Percentiles rank a stretch among this genome's conserved stretches.
phyloP scores from a whole-genome alignment of 2,888 invertebrate species.

The Mayetiola destructor region DNA sequence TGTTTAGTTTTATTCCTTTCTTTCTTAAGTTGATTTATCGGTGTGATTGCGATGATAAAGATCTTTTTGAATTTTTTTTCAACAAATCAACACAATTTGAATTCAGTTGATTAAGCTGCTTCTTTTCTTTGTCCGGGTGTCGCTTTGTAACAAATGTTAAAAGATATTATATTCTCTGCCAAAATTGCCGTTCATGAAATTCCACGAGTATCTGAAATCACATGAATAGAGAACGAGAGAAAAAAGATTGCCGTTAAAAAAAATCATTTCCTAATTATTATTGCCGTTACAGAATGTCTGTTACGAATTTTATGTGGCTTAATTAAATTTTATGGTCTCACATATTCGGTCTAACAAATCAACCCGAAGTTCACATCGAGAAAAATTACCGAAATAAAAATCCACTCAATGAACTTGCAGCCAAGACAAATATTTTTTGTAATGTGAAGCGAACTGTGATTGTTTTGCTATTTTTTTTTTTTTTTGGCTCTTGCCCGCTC shows the following conservation, averaged over 20 bases:
- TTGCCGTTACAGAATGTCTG: conserved; percentile 9
- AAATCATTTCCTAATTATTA: conserved; percentile 9
- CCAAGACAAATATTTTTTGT: not conserved
- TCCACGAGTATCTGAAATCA: conserved; percentile 4
- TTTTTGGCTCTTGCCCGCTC: not conserved
- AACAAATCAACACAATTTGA: not conserved
- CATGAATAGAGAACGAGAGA: not conserved
- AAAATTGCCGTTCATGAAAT: conserved; percentile 2
- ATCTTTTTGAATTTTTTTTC: too few species aligned
- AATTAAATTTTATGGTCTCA: conserved; percentile 7
- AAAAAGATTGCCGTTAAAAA: too few species aligned
- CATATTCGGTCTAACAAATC: not conserved
- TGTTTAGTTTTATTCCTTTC: not conserved
- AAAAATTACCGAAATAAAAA: not conserved
- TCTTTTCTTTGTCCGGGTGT: not conserved
- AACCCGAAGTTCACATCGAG: not conserved
- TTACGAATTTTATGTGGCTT: conserved; percentile 7
- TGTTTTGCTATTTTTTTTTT: not conserved
- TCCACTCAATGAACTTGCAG: not conserved
- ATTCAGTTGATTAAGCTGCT: not conserved
- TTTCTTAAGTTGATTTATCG: not conserved
- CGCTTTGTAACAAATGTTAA: not conserved
- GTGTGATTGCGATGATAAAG: too few species aligned
- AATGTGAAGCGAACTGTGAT: too few species aligned
- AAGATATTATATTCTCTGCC: not conserved